phyloP scores from a whole-genome alignment of 2,797 vertebrate genomes.

The Fratercula arctica region DNA sequence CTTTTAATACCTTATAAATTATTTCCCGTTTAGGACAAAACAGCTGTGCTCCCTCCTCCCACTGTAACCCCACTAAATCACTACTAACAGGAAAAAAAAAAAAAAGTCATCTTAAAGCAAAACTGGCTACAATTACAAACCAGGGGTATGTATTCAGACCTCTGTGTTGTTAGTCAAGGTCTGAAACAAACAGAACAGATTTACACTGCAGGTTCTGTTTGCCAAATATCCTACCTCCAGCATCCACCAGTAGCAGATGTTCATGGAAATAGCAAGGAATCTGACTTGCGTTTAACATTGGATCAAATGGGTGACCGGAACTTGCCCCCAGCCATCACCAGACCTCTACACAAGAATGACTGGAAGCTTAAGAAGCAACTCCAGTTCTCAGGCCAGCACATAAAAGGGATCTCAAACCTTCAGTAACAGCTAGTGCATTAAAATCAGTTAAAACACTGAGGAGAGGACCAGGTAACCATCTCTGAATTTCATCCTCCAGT shows the following conservation, averaged over 20 bases:
- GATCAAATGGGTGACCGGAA: neutral
- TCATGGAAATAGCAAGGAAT: neutral
- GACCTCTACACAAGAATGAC: neutral
- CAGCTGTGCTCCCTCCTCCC: rapidly evolving
- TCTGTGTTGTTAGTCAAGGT: neutral
- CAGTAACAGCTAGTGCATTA: neutral
- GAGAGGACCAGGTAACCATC: neutral
- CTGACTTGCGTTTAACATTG: neutral
- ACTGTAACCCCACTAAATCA: neutral
- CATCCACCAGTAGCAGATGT: neutral
- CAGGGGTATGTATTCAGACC: neutral
- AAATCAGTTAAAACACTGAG: neutral
- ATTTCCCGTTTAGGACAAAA: neutral
- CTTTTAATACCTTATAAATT: neutral
- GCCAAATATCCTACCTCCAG: neutral
- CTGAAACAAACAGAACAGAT: neutral
- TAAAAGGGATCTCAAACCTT: neutral
- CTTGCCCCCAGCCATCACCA: rapidly evolving
- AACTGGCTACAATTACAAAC: neutral
- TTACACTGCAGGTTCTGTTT: neutral
- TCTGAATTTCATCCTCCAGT: neutral
- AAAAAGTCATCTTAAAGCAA: neutral
- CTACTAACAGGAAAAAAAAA: neutral
- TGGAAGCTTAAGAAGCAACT: neutral
- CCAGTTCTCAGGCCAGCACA: neutral